Percentiles rank a stretch among this genome's conserved stretches.
These are phyloP conservation scores for Lagodon rhomboides DNA, from an alignment of 2,797 vertebrate genomes.

Conservation along the genomic window DNA sequence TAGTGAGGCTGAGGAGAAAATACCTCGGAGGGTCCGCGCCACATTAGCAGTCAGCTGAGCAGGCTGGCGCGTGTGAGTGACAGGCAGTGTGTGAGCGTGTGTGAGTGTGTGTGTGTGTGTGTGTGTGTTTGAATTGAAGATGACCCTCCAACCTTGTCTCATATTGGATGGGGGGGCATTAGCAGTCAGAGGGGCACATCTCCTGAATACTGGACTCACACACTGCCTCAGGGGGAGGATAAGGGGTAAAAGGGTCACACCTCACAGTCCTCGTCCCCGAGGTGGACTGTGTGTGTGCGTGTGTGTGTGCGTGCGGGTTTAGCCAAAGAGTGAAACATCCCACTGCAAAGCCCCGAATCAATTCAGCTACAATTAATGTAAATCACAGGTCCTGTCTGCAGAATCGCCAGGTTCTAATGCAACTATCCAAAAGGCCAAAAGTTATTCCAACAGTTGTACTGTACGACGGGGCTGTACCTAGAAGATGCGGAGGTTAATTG, in stretches of 20 bases:
- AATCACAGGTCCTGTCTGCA: slow-evolving; percentile 26
- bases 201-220: slow-evolving; percentile 68
- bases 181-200: slow-evolving; percentile 75
- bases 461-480: neutral
- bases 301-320: slow-evolving; percentile 29
- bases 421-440: slow-evolving; percentile 13
- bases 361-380: slow-evolving; percentile 34
- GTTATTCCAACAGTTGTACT: slow-evolving; percentile 28
- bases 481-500: slow-evolving; percentile 41
- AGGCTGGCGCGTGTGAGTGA: slow-evolving; percentile 64
- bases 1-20: slow-evolving; percentile 32
- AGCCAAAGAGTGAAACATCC: slow-evolving; percentile 32
- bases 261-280: slow-evolving; percentile 35
- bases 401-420: neutral
- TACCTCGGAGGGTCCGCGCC: slow-evolving; percentile 40
- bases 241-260: slow-evolving; percentile 66
- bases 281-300: slow-evolving; percentile 17
- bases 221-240: slow-evolving; percentile 57
- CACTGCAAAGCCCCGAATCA: slow-evolving; percentile 18
- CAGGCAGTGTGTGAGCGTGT: slow-evolving; percentile 52
- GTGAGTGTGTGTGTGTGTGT: slow-evolving; percentile 40
- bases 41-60: slow-evolving; percentile 77
- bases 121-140: slow-evolving; percentile 55
- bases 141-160: slow-evolving; percentile 76
- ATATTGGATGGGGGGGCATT: slow-evolving; percentile 72